These are phyloP conservation scores for Blastobasis adustella DNA, from an alignment of 2,888 invertebrate species.

Conservation along the genomic window DNA sequence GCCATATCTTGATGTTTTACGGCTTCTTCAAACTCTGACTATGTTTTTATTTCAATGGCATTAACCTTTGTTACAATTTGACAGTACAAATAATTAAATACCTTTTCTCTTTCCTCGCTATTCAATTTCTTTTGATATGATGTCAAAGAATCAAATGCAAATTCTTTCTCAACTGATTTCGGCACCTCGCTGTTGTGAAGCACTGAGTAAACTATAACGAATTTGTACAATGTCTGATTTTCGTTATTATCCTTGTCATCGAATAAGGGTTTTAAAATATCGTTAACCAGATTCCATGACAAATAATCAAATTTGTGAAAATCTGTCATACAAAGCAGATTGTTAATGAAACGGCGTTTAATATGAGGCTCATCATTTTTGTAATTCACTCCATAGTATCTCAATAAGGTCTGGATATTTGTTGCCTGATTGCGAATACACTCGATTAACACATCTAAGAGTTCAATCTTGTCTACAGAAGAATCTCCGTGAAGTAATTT, in stretches of 20 bases:
- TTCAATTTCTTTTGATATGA: constrained; percentile 25
- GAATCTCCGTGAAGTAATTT: constrained; percentile 29
- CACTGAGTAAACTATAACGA: constrained; percentile 34
- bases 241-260: too few species aligned
- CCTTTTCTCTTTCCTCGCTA: constrained; percentile 26
- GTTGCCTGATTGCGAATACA: constrained; percentile 27
- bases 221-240: constrained; percentile 2
- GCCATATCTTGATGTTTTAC: constrained; percentile 17
- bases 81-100: constrained; percentile 40
- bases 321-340: constrained; percentile 25
- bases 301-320: constrained; percentile 29
- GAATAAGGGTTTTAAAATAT: constrained; percentile 31
- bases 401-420: constrained; percentile 29
- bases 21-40: constrained; percentile 21
- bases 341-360: constrained; percentile 30
- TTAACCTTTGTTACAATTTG: constrained; percentile 21
- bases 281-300: constrained; percentile 41
- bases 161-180: constrained; percentile 30
- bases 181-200: constrained; percentile 29
- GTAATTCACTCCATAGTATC: constrained; percentile 35
- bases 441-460: constrained; percentile 33
- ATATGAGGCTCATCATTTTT: constrained; percentile 28
- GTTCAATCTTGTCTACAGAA: constrained; percentile 19
- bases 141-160: constrained; percentile 28
- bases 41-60: constrained; percentile 16